Evolutionary conservation across 2,113 vertebrate species (phyloP).

Genomic region (Penelope pileata): DNA sequence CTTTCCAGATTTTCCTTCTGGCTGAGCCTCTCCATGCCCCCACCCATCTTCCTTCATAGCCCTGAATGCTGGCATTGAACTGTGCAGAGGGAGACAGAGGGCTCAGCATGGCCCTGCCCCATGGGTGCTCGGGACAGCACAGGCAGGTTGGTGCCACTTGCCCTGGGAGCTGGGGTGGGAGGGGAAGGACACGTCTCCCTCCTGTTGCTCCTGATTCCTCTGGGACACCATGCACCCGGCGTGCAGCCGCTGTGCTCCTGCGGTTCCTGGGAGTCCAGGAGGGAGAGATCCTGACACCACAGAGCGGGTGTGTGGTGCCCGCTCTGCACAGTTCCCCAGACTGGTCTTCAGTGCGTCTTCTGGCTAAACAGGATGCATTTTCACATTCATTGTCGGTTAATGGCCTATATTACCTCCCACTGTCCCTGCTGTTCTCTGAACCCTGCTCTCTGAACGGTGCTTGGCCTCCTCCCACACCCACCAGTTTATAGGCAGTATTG

Average conservation of each 20-base stretch:
- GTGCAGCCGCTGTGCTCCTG: neutral
- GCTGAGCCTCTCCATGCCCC: neutral
- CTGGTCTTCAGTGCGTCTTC: neutral
- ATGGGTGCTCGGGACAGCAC: too few species aligned
- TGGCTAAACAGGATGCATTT: neutral
- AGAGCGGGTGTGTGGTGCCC: neutral
- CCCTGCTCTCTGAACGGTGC: neutral
- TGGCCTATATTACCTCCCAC: neutral
- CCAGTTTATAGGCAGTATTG: neutral
- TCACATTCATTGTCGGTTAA: neutral
- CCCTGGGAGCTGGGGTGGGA: neutral
- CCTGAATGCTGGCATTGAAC: neutral
- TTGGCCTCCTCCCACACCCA: neutral
- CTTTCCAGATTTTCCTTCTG: neutral
- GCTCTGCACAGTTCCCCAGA: neutral
- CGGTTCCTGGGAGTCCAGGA: neutral
- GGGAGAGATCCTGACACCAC: neutral
- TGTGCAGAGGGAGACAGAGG: neutral
- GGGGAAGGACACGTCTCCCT: neutral
- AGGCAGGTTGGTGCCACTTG: neutral
- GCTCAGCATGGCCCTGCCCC: too few species aligned
- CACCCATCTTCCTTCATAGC: accelerated
- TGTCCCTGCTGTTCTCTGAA: neutral
- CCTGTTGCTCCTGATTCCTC: neutral
- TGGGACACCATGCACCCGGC: neutral